A percentile compares a stretch with the other conserved stretches of the same genome.
These are phyloP conservation scores for Euura saliciscinereae DNA, from an alignment of 1,140 invertebrate species.

Conservation along the genomic window DNA sequence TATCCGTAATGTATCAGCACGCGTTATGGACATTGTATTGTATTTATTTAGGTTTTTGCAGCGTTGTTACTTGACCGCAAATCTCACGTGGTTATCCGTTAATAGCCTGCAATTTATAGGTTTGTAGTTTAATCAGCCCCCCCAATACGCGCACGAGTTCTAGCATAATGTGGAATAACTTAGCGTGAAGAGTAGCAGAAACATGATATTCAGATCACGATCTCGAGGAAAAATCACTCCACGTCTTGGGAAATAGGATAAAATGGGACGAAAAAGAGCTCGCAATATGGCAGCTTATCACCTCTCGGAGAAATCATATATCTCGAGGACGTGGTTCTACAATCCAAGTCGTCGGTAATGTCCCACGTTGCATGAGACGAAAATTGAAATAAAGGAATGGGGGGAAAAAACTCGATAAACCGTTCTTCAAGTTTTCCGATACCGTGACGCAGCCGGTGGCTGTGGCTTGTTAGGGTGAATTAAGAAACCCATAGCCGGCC, in stretches of 20 bases:
- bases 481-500: not conserved
- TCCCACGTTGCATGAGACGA: not conserved
- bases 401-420: too few species aligned
- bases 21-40: not conserved
- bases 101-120: not conserved
- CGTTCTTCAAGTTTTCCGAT: too few species aligned
- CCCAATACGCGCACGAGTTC: not conserved
- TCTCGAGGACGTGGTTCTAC: not conserved
- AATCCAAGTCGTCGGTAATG: not conserved
- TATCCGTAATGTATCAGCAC: not conserved
- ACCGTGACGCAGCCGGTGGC: too few species aligned
- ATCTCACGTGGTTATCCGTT: not conserved
- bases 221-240: not conserved
- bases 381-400: not conserved
- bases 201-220: not conserved
- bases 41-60: conserved; percentile 6
- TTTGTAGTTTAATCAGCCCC: not conserved
- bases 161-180: not conserved
- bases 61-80: not conserved
- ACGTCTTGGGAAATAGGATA: not conserved
- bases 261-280: not conserved
- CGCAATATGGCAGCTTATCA: conserved; percentile 4
- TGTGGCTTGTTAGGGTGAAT: not conserved
- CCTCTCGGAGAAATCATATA: not conserved
- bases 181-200: not conserved